phyloP scores from a whole-genome alignment of 2,888 invertebrate species.

The Anticlea derivata region DNA sequence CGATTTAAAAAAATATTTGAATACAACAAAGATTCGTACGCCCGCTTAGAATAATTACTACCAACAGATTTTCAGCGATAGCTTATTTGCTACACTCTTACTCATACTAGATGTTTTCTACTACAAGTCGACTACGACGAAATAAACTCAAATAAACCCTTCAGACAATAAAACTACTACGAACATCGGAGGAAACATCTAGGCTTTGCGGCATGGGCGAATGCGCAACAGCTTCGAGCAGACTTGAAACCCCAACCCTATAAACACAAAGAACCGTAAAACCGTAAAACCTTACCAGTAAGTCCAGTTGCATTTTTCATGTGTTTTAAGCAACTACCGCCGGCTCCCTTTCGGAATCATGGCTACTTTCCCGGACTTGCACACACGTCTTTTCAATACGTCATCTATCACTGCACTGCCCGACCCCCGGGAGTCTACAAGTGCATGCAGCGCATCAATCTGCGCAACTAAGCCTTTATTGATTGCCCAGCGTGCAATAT shows the following conservation, averaged over 20 bases:
- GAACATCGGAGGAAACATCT: background rate
- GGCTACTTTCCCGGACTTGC: constrained; percentile 1
- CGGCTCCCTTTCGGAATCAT: background rate
- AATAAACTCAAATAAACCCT: background rate
- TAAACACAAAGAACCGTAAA: background rate
- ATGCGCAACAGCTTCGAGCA: constrained; percentile 6
- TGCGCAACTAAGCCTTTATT: constrained; percentile 31
- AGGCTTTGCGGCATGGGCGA: background rate
- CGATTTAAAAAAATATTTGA: background rate
- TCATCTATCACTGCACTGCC: constrained; percentile 30
- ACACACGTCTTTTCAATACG: constrained; percentile 24
- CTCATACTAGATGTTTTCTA: background rate
- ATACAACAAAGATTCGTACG: no score
- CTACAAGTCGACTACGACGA: background rate
- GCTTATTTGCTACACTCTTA: background rate
- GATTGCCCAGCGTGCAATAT: constrained; percentile 23
- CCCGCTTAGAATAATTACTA: no score
- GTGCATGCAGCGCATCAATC: constrained; percentile 32
- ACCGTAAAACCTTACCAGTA: constrained; percentile 13
- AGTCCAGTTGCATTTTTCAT: constrained; percentile 11
- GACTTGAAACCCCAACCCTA: background rate
- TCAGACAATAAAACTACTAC: background rate
- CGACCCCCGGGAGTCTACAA: constrained; percentile 8
- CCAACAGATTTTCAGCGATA: background rate
- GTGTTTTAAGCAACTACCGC: constrained; percentile 3